Base-by-base conservation (phyloP, 2,888 invertebrate species). In the Parascotia fuliginaria region DNA sequence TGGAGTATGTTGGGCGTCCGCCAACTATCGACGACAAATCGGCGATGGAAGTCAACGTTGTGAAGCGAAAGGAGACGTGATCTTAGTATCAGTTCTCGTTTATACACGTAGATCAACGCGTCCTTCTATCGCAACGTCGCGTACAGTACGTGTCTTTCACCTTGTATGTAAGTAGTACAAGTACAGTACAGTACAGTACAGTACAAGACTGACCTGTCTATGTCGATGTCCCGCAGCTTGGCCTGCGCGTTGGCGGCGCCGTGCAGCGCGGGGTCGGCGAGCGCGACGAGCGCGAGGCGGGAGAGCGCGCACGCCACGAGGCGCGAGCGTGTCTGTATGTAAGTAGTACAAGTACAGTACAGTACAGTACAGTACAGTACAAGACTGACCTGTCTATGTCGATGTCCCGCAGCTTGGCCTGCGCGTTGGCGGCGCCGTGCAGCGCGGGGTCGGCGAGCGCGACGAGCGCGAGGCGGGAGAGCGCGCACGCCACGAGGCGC, bases 61-160 rank as follows among this genome's bases (percentile, higher is more conserved):
- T n/a, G n/a, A n/a, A n/a, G n/a, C n/a, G n/a, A n/a, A n/a, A n/a
- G n/a, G 9, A 99, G 93, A 29, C 97, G 93, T 67, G 93, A 97
- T 94, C 0, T 96, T 94, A 0, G 96, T 95, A 87, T 99, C 99
- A 0, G 98, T 97, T 71, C 99, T 96, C 83, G 13, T 94, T 74
- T 34, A 90, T 81, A 42, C 49, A 94, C 82, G 63, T 96, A 94
- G 1, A 95, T 93, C 89, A 98, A 94, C 37, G 94, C 95, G 96
- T 98, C 98, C 79, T 97, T 97, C 77, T 96, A 96, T 98, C 0
- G 97, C 96, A 60, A 98, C 96, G 9, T 99, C 93, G 29, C 97
- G 93, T 67, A 93, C 9, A 54, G 79, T 93, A 56, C 88, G 93
- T 70, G 93, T 1, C 2, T 7, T n/a, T n/a, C n/a, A n/a, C n/a